These are phyloP conservation scores for Mythimna pallens DNA, from an alignment of 2,888 invertebrate species.

Conservation along the genomic window DNA sequence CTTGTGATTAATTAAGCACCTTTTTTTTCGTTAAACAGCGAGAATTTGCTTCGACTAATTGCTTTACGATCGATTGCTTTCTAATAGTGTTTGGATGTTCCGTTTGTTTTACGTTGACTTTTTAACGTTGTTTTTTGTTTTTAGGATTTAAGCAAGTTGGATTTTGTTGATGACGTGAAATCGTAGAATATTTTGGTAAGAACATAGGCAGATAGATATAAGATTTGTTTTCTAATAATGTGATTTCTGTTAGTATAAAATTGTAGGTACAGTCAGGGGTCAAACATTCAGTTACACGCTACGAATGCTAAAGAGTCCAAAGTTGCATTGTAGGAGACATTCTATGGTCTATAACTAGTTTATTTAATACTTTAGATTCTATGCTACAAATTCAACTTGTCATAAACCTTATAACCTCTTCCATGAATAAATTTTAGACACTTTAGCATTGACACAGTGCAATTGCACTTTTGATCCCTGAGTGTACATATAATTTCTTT, in stretches of 20 bases:
- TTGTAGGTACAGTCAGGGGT: neutral
- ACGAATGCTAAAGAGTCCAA: no score
- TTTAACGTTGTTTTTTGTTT: conserved; percentile 14
- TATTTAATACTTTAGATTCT: no score
- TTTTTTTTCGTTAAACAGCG: conserved; percentile 56
- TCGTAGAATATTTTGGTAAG: neutral
- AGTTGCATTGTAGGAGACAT: no score
- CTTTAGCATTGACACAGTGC: no score
- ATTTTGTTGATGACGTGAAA: neutral
- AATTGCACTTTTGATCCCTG: no score
- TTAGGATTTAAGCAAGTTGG: neutral
- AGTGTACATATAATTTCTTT: no score
- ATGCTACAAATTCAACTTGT: no score
- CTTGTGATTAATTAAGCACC: conserved; percentile 65
- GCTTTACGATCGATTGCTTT: conserved; percentile 62
- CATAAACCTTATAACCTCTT: no score
- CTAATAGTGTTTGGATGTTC: conserved; percentile 36
- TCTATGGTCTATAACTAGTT: no score
- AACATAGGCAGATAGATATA: neutral
- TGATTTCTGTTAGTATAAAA: neutral
- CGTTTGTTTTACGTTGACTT: conserved; percentile 23
- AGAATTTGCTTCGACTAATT: conserved; percentile 64
- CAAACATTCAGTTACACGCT: no score
- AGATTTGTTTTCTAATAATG: neutral
- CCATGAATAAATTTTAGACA: no score